Evolutionary conservation across 2,113 vertebrate genomes (phyloP).

Genomic region (Peromyscus leucopus): DNA sequence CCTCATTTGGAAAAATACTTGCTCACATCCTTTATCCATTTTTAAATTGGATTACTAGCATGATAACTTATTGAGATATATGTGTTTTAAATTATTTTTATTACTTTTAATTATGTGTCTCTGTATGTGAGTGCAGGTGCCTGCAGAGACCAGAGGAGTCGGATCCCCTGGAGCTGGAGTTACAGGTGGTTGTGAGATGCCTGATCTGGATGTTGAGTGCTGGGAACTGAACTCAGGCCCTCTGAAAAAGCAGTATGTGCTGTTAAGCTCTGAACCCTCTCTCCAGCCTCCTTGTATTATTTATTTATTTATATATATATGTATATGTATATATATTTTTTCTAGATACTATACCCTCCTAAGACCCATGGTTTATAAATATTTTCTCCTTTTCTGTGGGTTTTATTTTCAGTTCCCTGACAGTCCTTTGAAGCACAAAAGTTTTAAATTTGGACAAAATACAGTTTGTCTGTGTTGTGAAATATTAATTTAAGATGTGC

Average conservation of each 20-base stretch:
- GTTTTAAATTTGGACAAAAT: slow-evolving; percentile 30
- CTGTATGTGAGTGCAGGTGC: neutral
- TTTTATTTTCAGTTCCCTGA: neutral
- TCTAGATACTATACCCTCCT: neutral
- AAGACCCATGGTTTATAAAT: slow-evolving; percentile 14
- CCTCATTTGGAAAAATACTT: slow-evolving; percentile 30
- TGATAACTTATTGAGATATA: neutral
- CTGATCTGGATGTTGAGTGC: neutral
- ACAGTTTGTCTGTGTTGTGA: neutral
- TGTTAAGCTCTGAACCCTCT: neutral
- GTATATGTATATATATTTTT: too few species aligned
- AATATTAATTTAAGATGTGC: too few species aligned
- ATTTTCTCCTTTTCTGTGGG: neutral
- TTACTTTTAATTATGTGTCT: neutral
- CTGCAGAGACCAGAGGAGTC: neutral
- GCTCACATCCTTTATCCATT: neutral
- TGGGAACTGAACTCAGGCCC: neutral
- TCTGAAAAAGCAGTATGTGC: neutral
- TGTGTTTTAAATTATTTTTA: neutral
- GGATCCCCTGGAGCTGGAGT: neutral
- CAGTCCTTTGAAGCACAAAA: slow-evolving; percentile 19
- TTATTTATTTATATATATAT: neutral
- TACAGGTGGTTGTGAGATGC: neutral
- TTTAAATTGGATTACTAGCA: neutral
- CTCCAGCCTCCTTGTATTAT: neutral